phyloP scores from a whole-genome alignment of 1,140 invertebrate genomes.

The Argopecten irradians region DNA sequence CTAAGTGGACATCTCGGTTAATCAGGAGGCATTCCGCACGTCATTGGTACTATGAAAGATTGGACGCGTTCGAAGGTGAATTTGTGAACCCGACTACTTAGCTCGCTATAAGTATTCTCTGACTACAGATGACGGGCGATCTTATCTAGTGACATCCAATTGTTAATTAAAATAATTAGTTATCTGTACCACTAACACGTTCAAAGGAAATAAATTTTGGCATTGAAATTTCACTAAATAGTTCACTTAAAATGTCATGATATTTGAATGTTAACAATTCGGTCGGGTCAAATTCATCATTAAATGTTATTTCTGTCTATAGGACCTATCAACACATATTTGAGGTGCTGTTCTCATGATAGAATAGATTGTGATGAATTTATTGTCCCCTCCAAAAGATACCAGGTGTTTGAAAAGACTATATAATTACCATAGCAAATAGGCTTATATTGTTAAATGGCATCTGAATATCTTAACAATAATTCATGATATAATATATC shows the following conservation, averaged over 20 bases:
- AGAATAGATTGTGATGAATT: neutral
- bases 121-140: neutral
- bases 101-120: neutral
- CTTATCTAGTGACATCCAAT: neutral
- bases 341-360: neutral
- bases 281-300: neutral
- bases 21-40: neutral
- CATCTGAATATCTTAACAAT: too few relatives aligned
- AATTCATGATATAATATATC: too few relatives aligned
- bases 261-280: neutral
- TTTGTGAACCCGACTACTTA: constrained; percentile 16
- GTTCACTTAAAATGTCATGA: constrained; percentile 23
- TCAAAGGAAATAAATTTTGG: neutral
- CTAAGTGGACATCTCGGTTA: neutral
- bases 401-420: neutral
- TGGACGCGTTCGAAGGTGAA: neutral
- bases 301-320: neutral
- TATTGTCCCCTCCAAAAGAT: neutral
- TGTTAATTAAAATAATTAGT: neutral
- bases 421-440: neutral
- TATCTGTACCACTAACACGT: neutral
- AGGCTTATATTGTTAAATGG: neutral
- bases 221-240: neutral
- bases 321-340: neutral
- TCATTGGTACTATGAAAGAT: constrained; percentile 9